Evolutionary conservation across 2,888 invertebrate genomes (phyloP).

Genomic region (Nycteola revayana): DNA sequence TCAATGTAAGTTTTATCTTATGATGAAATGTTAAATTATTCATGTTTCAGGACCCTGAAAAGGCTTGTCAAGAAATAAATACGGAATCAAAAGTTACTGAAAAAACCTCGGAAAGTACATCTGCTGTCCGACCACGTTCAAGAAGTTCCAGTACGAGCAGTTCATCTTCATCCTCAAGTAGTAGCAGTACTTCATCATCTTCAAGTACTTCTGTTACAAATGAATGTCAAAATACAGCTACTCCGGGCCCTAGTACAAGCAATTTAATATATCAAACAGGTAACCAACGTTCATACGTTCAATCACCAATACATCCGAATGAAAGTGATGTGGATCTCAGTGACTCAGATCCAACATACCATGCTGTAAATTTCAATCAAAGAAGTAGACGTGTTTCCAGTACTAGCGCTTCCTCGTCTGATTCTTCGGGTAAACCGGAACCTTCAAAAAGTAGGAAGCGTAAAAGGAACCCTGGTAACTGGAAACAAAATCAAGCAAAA

Average conservation of each 20-base stretch:
- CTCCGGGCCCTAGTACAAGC: constrained; percentile 13
- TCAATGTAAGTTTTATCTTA: too few relatives aligned
- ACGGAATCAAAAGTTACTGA: constrained; percentile 4
- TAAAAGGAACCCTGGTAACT: too few relatives aligned
- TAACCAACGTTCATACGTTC: too few relatives aligned
- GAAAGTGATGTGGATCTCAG: too few relatives aligned
- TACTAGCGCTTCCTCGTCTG: too few relatives aligned
- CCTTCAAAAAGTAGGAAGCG: too few relatives aligned
- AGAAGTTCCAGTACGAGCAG: constrained; percentile 11
- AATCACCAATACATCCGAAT: too few relatives aligned
- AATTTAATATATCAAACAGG: constrained; percentile 12
- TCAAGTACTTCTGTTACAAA: constrained; percentile 11
- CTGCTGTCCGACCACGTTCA: constrained; percentile 7
- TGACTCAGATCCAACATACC: too few relatives aligned
- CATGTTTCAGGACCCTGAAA: constrained; percentile 6
- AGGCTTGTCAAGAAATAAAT: constrained; percentile 11
- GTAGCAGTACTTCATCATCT: constrained; percentile 11
- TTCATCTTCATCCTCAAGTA: constrained; percentile 15
- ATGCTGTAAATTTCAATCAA: constrained; percentile 2
- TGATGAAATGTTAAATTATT: too few relatives aligned
- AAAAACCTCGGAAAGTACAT: constrained; percentile 2
- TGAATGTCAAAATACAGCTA: constrained; percentile 11
- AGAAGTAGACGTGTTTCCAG: too few relatives aligned
- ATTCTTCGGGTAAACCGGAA: too few relatives aligned
- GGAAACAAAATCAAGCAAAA: too few relatives aligned